Evolutionary conservation across 2,888 invertebrate genomes (phyloP).

Genomic region (Lacanobia wlatinum): DNA sequence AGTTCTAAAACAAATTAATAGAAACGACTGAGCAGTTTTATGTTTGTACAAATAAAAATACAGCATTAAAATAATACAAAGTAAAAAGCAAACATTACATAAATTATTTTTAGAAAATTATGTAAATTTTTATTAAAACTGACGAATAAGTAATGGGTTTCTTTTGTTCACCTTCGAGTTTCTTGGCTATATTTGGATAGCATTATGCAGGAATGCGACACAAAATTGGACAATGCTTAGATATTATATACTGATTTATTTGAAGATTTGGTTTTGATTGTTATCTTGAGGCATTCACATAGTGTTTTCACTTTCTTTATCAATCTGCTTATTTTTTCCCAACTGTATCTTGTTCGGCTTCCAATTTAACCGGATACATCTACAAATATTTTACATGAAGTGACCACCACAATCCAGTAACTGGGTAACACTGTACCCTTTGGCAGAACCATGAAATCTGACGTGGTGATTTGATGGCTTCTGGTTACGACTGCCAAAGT

Average conservation of each 20-base stretch:
- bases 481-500: too few species aligned
- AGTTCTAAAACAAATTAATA: too few species aligned
- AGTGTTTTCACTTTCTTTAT: slow-evolving; percentile 39
- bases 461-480: too few species aligned
- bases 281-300: slow-evolving; percentile 20
- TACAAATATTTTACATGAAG: too few species aligned
- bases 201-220: slow-evolving; percentile 62
- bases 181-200: slow-evolving; percentile 43
- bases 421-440: too few species aligned
- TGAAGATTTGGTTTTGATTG: slow-evolving; percentile 28
- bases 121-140: slow-evolving; percentile 42
- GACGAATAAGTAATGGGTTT: slow-evolving; percentile 36
- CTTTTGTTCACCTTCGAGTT: slow-evolving; percentile 42
- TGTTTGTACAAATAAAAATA: background rate
- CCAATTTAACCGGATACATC: too few species aligned
- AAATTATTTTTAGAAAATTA: slow-evolving; percentile 52
- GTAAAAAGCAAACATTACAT: slow-evolving; percentile 16
- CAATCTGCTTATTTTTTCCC: too few species aligned
- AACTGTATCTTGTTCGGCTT: too few species aligned
- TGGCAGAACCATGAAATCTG: too few species aligned
- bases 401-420: too few species aligned
- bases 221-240: slow-evolving; percentile 38
- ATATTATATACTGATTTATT: slow-evolving; percentile 50
- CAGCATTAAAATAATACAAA: slow-evolving; percentile 3
- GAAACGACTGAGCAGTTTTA: background rate